Conservation (phyloP, 2,113 vertebrate species). For the Spea multiplicata region DNA sequence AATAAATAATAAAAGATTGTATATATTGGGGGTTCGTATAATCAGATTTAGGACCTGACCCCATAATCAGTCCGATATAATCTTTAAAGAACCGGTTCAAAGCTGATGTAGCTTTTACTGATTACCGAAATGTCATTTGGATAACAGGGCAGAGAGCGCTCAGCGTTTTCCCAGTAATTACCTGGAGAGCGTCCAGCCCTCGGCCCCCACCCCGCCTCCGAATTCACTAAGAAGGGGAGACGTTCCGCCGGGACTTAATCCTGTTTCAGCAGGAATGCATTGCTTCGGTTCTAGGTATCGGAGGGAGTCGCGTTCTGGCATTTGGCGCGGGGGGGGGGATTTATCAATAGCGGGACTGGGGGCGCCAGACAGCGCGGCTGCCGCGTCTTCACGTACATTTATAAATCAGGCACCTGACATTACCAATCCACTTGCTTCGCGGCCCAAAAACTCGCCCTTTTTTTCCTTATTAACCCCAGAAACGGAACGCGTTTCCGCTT, state of each 20-base stretch:
- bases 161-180: constrained; percentile 46
- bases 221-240: constrained; percentile 38
- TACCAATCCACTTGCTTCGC: constrained; percentile 8
- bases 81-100: constrained; percentile 44
- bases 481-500: no score
- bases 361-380: constrained; percentile 38
- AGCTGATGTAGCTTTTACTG: constrained; percentile 32
- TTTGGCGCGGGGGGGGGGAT: constrained; percentile 2
- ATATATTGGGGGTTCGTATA: constrained; percentile 16
- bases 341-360: constrained; percentile 28
- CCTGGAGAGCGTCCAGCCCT: constrained; percentile 37
- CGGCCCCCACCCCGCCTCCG: neutral
- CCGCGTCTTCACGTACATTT: neutral
- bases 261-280: constrained; percentile 39
- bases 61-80: constrained; percentile 36
- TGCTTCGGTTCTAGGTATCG: constrained; percentile 36
- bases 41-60: constrained; percentile 31
- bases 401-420: constrained; percentile 37
- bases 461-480: no score
- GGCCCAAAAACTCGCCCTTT: neutral
- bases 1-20: neutral
- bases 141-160: constrained; percentile 18
- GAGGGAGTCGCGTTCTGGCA: constrained; percentile 11
- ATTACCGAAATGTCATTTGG: constrained; percentile 36
- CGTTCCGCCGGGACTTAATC: constrained; percentile 28